These are phyloP conservation scores for Bombylius major DNA, from an alignment of 2,888 invertebrate species.

Conservation along the genomic window DNA sequence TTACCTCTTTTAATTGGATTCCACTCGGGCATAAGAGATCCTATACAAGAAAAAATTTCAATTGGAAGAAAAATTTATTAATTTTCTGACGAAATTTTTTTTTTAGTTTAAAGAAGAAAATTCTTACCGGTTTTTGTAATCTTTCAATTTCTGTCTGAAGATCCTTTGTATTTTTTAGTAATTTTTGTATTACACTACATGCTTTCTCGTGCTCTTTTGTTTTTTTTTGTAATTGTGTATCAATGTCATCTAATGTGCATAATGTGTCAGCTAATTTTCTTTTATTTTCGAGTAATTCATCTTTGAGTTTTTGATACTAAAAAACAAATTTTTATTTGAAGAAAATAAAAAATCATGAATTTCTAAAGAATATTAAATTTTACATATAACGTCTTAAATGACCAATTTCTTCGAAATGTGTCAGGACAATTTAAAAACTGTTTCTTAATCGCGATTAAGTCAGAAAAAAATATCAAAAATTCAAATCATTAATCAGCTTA, in stretches of 20 bases:
- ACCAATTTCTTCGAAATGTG: too few species aligned
- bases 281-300: slow-evolving; percentile 24
- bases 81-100: too few species aligned
- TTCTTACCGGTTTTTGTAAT: slow-evolving; percentile 12
- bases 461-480: too few species aligned
- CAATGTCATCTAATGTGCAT: slow-evolving; percentile 28
- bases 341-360: too few species aligned
- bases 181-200: slow-evolving; percentile 29
- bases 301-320: slow-evolving; percentile 19
- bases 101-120: neutral
- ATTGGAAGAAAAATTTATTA: too few species aligned
- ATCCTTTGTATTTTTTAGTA: slow-evolving; percentile 26
- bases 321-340: neutral
- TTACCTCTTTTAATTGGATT: neutral
- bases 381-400: too few species aligned
- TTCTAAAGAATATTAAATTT: too few species aligned
- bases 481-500: too few species aligned
- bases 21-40: too few species aligned
- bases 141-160: slow-evolving; percentile 27
- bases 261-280: slow-evolving; percentile 27
- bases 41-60: too few species aligned
- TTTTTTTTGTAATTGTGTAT: slow-evolving; percentile 25
- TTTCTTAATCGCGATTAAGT: too few species aligned
- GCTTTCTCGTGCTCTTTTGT: slow-evolving; percentile 28
- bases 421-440: too few species aligned